These are phyloP conservation scores for Pollenia griseotomentosa DNA, from an alignment of 2,888 invertebrate species.

Conservation along the genomic window DNA sequence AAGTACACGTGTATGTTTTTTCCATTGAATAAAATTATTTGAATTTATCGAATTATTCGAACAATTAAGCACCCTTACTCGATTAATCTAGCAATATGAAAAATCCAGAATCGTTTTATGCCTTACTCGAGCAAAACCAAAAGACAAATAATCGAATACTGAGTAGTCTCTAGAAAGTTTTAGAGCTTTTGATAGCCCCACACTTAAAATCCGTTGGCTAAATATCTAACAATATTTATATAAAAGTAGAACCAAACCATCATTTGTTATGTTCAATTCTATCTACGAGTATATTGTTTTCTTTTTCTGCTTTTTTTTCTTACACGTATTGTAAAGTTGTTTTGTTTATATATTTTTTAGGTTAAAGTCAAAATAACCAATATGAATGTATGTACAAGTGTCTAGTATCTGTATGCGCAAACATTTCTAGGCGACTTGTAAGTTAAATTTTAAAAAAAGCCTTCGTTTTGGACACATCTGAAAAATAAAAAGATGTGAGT, in stretches of 20 bases:
- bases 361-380: conserved; percentile 47
- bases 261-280: conserved; percentile 38
- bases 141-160: too few relatives aligned
- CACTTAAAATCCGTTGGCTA: conserved; percentile 33
- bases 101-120: too few relatives aligned
- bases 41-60: too few relatives aligned
- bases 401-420: conserved; percentile 28
- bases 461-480: conserved; percentile 48
- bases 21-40: too few relatives aligned
- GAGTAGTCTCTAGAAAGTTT: too few relatives aligned
- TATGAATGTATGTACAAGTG: conserved; percentile 7
- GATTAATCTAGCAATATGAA: too few relatives aligned
- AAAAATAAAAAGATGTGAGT: background rate
- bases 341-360: conserved; percentile 19
- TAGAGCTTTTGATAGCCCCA: background rate
- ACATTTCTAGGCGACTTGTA: conserved; percentile 35
- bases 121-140: too few relatives aligned
- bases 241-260: conserved; percentile 24
- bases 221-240: conserved; percentile 6
- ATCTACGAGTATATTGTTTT: background rate
- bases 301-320: conserved; percentile 1
- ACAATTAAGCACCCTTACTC: too few relatives aligned
- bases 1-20: too few relatives aligned
- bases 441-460: conserved; percentile 13
- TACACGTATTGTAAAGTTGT: conserved; percentile 5